Conservation (phyloP, 1,140 invertebrate genomes). For the Orussus abietinus region DNA sequence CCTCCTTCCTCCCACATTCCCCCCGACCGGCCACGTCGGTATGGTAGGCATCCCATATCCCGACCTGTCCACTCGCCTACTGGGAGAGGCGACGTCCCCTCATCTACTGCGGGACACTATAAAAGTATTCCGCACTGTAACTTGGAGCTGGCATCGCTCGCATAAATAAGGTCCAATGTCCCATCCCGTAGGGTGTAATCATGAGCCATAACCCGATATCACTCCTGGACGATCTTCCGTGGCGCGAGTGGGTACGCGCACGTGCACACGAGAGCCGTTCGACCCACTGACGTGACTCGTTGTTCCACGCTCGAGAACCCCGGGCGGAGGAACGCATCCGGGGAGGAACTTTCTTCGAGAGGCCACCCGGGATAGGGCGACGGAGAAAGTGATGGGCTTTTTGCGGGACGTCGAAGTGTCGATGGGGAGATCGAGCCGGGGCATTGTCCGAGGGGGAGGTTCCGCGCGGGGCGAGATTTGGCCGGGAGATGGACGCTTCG, state of each 20-base stretch:
- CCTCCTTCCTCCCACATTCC: too few species aligned
- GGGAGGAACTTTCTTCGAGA: not conserved
- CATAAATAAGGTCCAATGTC: slow-evolving; percentile 22
- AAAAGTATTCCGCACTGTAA: slow-evolving; percentile 1
- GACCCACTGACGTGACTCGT: slow-evolving; percentile 20
- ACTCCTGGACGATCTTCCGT: slow-evolving; percentile 21
- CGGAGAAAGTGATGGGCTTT: too few species aligned
- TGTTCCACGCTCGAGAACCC: slow-evolving; percentile 7
- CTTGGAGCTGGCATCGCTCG: slow-evolving; percentile 11
- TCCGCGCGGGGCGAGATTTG: too few species aligned
- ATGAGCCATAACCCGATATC: slow-evolving; percentile 30
- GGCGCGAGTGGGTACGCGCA: slow-evolving; percentile 5
- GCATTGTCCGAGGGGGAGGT: too few species aligned
- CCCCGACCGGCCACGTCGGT: too few species aligned
- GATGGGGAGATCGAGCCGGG: too few species aligned
- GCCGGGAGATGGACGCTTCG: too few species aligned
- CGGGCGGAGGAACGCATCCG: not conserved
- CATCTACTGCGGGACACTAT: not conserved
- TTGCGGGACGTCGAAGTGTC: too few species aligned
- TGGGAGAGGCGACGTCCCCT: too few species aligned
- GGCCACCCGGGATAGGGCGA: too few species aligned
- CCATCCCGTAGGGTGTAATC: slow-evolving; percentile 25
- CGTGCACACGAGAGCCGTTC: slow-evolving; percentile 13
- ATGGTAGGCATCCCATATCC: too few species aligned
- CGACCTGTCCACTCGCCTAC: too few species aligned